Evolutionary conservation across 2,113 vertebrate species (phyloP), one percentile per base, ranked within the genome.

Genomic region (Theristicus caerulescens): DNA sequence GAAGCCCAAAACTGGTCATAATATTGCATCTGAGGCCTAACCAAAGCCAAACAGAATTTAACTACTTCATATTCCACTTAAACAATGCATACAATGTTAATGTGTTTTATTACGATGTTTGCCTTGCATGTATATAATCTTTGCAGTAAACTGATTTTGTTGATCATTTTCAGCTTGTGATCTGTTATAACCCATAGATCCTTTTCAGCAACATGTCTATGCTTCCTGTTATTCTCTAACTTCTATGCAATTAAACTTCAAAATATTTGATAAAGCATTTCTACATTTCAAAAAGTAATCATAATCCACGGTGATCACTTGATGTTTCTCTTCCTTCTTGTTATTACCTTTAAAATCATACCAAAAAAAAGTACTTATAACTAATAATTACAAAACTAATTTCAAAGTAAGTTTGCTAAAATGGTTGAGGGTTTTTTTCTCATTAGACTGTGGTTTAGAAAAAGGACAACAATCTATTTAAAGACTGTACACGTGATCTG

Each of bases 321-420:
- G 7, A 70, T 69, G 19, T 32, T 86, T 88, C 21, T 77, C 29
- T 77, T 91, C 44, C 13, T 80, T 70, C 49, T 36, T 91, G 17
- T 34, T 52, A 34, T 57, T 85, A 38, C 2, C 31, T 65, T 80
- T 40, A 74, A 51, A 90, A 76, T 69, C 6, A 44, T 57, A 34
- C 4, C 4, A 2, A 76, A 82, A 59, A 3, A 0, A 0, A 66
- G 2, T 14, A 61, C 3, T 85, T 92, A 10, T 1, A 72, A 61
- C 57, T 4, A 40, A 7, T 55, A 26, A 54, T 31, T 73, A 27
- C 6, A 61, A 88, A 92, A 67, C 3, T 49, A 26, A 47, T 69
- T 47, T 58, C 26, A 38, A 55, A 87, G 4, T 77, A 77, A 81
- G 1, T 27, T 72, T 42, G 5, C 17, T 88, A 31, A 95, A 90